Conservation (phyloP, 2,888 invertebrate species). For the Epiblema foenella region DNA sequence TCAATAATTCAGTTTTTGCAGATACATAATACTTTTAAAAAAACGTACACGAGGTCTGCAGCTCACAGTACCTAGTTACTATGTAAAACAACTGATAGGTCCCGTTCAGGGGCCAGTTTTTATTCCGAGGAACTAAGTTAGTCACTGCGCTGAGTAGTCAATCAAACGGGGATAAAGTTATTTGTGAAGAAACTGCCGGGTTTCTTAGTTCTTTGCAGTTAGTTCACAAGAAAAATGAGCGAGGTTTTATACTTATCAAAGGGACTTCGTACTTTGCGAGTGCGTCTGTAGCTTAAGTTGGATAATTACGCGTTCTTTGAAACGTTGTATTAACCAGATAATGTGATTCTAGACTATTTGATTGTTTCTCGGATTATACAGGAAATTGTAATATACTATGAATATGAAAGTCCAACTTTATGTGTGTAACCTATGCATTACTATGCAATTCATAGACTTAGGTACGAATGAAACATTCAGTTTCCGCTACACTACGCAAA, state of each 20-base stretch:
- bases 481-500: not conserved
- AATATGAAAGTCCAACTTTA: too few relatives aligned
- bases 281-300: not conserved
- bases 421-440: too few relatives aligned
- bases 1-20: too few relatives aligned
- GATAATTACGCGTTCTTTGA: too few relatives aligned
- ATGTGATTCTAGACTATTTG: too few relatives aligned
- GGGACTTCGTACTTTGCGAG: not conserved
- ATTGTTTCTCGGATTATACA: too few relatives aligned
- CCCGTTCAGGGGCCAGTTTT: not conserved
- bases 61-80: not conserved
- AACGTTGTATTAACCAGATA: too few relatives aligned
- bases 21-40: too few relatives aligned
- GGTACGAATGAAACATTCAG: not conserved
- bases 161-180: conserved; percentile 11
- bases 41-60: too few relatives aligned
- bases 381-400: too few relatives aligned
- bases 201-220: conserved; percentile 10
- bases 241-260: conserved; percentile 11
- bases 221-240: not conserved
- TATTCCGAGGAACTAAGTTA: conserved; percentile 8
- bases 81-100: not conserved
- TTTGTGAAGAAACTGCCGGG: conserved; percentile 2
- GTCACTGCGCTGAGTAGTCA: not conserved
- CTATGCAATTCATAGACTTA: too few relatives aligned